Evolutionary conservation across 1,140 invertebrate genomes (phyloP).

Genomic region (Ruditapes philippinarum): DNA sequence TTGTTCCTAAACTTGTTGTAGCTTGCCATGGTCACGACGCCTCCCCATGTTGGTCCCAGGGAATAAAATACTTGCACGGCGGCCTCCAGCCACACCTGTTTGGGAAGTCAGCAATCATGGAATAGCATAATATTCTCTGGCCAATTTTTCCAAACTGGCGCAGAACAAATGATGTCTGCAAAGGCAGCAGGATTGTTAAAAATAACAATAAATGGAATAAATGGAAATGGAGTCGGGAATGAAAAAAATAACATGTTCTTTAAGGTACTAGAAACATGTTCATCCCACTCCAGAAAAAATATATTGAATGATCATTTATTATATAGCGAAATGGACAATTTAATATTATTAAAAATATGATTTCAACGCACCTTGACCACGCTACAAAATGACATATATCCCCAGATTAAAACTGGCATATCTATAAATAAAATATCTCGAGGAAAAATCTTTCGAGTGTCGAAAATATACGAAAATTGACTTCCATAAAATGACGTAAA

Average conservation of each 20-base stretch:
- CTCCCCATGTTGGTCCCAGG: conserved; percentile 91
- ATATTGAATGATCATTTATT: too few relatives aligned
- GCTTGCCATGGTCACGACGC: conserved; percentile 92
- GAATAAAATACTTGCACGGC: conserved; percentile 93
- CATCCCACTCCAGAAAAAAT: too few relatives aligned
- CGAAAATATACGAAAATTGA: too few relatives aligned
- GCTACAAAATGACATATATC: too few relatives aligned
- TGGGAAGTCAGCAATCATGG: conserved; percentile 23
- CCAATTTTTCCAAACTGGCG: conserved; percentile 3
- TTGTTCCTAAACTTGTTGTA: conserved; percentile 91
- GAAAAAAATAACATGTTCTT: not conserved
- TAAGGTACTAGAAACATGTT: too few relatives aligned
- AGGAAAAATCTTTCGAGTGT: too few relatives aligned
- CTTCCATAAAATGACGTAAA: too few relatives aligned
- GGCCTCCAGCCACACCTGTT: conserved; percentile 91
- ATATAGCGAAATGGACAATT: too few relatives aligned
- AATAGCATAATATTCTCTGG: conserved; percentile 14
- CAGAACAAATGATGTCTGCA: conserved; percentile 21
- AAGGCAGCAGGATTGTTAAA: conserved; percentile 15
- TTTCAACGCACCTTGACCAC: too few relatives aligned
- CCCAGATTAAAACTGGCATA: too few relatives aligned
- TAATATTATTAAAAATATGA: too few relatives aligned
- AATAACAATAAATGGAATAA: not conserved
- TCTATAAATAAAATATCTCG: too few relatives aligned
- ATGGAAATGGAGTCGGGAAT: not conserved